These are phyloP conservation scores for Rynchops niger DNA, from an alignment of 2,113 vertebrate genomes.

Conservation along the genomic window DNA sequence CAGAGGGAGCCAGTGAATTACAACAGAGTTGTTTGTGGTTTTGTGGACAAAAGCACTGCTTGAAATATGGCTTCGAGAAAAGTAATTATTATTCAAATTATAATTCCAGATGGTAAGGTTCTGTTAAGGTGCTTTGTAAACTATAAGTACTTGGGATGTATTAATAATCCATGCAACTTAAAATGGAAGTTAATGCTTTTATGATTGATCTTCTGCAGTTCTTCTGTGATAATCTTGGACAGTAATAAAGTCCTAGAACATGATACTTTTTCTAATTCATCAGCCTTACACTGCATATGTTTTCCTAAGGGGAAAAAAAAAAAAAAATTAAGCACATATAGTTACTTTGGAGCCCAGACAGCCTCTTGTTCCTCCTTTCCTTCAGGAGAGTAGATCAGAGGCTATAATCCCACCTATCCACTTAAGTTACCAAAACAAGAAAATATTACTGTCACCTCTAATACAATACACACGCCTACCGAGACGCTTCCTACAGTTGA, in stretches of 20 bases:
- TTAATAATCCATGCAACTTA: background rate
- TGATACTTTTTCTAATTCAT: background rate
- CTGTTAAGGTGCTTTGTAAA: background rate
- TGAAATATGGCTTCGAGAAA: background rate
- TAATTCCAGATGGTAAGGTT: background rate
- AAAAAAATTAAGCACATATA: background rate
- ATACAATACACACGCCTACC: background rate
- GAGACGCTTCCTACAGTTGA: background rate
- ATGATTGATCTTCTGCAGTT: background rate
- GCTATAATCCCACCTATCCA: background rate
- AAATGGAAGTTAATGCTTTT: background rate
- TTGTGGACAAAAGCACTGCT: background rate
- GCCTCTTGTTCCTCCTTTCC: background rate
- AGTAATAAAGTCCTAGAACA: background rate
- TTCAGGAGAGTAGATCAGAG: background rate
- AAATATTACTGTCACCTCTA: background rate
- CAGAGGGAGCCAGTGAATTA: background rate
- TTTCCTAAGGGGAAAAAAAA: background rate
- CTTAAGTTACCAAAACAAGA: background rate
- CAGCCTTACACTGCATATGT: background rate
- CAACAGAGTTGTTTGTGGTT: background rate
- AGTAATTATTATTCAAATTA: background rate
- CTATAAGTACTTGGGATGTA: background rate
- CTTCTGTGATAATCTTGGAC: background rate
- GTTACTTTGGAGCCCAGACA: background rate